Evolutionary conservation across 2,113 vertebrate species (phyloP).

Genomic region (Dromiciops gliroides): DNA sequence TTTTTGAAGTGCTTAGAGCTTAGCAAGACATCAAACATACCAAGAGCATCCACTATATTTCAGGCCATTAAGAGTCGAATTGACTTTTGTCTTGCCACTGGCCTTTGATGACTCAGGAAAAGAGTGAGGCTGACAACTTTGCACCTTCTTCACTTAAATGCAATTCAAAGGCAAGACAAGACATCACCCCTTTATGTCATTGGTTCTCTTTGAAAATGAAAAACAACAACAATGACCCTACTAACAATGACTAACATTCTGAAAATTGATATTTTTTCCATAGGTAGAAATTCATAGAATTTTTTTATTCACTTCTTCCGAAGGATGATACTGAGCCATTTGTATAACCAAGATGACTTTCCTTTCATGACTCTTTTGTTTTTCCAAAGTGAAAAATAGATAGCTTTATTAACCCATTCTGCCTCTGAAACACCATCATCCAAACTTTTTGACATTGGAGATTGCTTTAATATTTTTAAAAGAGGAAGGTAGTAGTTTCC

Average conservation of each 20-base stretch:
- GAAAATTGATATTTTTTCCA: constrained; percentile 73
- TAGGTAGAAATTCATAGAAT: constrained; percentile 69
- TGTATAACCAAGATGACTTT: constrained; percentile 67
- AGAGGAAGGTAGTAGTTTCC: constrained; percentile 16
- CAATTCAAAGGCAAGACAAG: background rate
- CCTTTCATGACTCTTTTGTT: constrained; percentile 40
- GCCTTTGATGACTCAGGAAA: background rate
- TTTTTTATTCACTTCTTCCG: constrained; percentile 66
- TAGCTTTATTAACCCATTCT: constrained; percentile 44
- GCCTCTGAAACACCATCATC: background rate
- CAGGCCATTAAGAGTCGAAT: too few relatives aligned
- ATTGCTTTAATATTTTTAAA: background rate
- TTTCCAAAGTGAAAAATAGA: constrained; percentile 38
- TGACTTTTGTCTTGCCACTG: too few relatives aligned
- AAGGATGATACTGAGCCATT: constrained; percentile 60
- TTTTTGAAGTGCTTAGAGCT: background rate
- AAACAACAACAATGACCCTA: constrained; percentile 53
- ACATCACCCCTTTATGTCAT: background rate
- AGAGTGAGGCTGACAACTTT: background rate
- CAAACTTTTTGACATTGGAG: background rate
- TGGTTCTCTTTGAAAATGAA: background rate
- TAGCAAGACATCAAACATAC: background rate
- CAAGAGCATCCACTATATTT: background rate
- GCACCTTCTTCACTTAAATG: background rate
- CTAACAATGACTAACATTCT: constrained; percentile 49